A percentile compares a stretch with the other conserved stretches of the same genome.
Conservation (phyloP, 2,113 vertebrate genomes). For the Archilochus colubris region DNA sequence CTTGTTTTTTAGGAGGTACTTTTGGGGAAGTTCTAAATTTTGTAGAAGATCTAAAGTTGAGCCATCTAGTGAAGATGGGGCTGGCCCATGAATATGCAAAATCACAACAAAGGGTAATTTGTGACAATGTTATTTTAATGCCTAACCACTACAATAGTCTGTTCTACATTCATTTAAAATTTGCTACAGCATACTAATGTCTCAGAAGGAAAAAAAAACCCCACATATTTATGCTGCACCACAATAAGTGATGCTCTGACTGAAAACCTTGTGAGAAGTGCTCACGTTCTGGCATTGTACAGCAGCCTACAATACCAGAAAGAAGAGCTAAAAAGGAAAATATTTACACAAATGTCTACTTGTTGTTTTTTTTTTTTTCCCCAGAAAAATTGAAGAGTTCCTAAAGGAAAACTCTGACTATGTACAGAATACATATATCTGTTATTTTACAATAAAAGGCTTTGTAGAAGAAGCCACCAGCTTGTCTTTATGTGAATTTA, state of each 20-base stretch:
- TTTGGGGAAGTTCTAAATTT: not conserved
- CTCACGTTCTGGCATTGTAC: not conserved
- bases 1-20: not conserved
- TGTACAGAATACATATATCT: not conserved
- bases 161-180: not conserved
- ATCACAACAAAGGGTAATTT: not conserved
- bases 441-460: constrained; percentile 34
- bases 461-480: constrained; percentile 9
- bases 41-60: not conserved
- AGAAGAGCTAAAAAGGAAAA: not conserved
- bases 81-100: not conserved
- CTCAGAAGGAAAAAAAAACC: not conserved
- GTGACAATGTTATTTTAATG: not conserved
- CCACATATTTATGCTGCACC: not conserved
- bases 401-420: constrained; percentile 43
- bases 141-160: not conserved
- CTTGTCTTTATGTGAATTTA: constrained; percentile 44
- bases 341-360: constrained; percentile 30
- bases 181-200: not conserved
- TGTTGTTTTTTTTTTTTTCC: constrained; percentile 7
- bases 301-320: not conserved
- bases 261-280: not conserved
- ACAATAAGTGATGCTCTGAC: not conserved
- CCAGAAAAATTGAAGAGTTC: constrained; percentile 3
- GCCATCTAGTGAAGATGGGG: not conserved